phyloP scores from a whole-genome alignment of 2,888 invertebrate species.

The Zelleria hepariella region DNA sequence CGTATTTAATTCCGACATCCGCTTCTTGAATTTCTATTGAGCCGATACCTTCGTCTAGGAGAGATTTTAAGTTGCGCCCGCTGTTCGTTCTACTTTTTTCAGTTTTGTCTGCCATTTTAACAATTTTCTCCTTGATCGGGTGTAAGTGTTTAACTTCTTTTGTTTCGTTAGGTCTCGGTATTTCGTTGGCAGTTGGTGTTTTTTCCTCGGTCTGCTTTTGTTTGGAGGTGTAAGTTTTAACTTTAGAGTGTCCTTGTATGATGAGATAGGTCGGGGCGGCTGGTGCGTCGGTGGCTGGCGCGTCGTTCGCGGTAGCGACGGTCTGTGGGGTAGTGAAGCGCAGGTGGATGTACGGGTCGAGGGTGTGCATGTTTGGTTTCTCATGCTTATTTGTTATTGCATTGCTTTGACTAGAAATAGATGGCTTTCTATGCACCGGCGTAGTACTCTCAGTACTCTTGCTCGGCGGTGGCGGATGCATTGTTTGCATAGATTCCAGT shows the following conservation, averaged over 20 bases:
- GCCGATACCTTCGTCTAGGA: constrained; percentile 55
- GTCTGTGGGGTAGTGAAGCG: constrained; percentile 64
- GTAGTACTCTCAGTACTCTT: constrained; percentile 30
- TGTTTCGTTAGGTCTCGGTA: constrained; percentile 60
- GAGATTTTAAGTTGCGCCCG: constrained; percentile 48
- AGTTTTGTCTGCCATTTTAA: constrained; percentile 36
- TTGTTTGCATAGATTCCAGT: constrained; percentile 72
- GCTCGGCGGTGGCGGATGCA: constrained; percentile 69
- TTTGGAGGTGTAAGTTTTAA: constrained; percentile 83
- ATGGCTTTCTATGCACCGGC: constrained; percentile 24
- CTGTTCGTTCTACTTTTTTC: constrained; percentile 34
- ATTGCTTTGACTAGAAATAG: constrained; percentile 25
- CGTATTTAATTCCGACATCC: constrained; percentile 70
- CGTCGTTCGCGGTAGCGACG: constrained; percentile 67
- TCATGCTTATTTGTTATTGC: constrained; percentile 31
- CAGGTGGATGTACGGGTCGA: constrained; percentile 58
- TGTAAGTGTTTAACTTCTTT: constrained; percentile 73
- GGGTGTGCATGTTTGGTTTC: constrained; percentile 33
- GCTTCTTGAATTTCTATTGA: constrained; percentile 71
- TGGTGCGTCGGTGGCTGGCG: constrained; percentile 63
- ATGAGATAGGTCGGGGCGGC: constrained; percentile 80
- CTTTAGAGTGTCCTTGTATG: constrained; percentile 88
- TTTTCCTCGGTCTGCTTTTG: constrained; percentile 48
- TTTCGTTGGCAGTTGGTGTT: constrained; percentile 57
- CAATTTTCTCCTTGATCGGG: constrained; percentile 44